These are phyloP conservation scores for Nothura maculosa DNA, from an alignment of 2,797 vertebrate species.

Conservation along the genomic window DNA sequence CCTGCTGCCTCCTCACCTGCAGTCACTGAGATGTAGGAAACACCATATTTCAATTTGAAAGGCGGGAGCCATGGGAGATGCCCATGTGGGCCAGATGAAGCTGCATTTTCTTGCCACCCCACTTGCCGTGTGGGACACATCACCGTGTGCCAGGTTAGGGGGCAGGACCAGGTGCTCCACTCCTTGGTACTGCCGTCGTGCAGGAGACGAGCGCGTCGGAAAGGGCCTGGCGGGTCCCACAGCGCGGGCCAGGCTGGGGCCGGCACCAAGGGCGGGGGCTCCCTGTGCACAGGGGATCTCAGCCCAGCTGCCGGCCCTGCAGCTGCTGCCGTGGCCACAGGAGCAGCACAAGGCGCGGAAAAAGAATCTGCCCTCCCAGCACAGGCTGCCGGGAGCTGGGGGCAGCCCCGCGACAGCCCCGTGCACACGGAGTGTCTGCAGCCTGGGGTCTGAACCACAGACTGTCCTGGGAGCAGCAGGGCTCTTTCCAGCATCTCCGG, in stretches of 20 bases:
- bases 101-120: not conserved
- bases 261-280: not conserved
- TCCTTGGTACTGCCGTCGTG: not conserved
- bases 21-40: not conserved
- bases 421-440: not conserved
- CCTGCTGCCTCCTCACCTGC: not conserved
- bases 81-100: not conserved
- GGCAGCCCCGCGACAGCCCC: not conserved
- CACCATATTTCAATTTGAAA: not conserved
- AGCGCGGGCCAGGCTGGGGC: constrained; percentile 35
- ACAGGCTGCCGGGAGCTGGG: not conserved
- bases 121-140: not conserved
- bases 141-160: not conserved
- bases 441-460: not conserved
- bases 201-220: not conserved
- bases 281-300: too few species aligned
- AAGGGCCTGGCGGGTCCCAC: not conserved
- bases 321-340: constrained; percentile 27
- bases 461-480: not conserved
- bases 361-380: not conserved
- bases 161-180: not conserved
- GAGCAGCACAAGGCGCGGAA: not conserved
- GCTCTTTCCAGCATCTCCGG: not conserved
- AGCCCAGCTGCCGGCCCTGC: constrained; percentile 39
- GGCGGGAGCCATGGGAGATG: not conserved